Evolutionary conservation across 1,140 invertebrate genomes (phyloP).

Genomic region (Phymastichus coffea): DNA sequence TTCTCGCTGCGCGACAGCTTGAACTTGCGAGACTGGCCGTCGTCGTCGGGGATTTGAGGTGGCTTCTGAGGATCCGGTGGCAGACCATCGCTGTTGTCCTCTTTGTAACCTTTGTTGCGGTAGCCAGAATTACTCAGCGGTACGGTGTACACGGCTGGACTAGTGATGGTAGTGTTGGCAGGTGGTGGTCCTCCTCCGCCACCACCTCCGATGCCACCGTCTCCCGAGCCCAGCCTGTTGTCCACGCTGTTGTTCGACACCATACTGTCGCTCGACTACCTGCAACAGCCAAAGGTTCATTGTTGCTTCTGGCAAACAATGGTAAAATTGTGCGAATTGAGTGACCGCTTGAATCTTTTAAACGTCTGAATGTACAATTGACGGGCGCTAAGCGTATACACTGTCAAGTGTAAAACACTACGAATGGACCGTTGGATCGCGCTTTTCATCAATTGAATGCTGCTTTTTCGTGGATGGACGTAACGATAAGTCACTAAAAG

Average conservation of each 20-base stretch:
- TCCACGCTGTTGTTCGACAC: conserved; percentile 48
- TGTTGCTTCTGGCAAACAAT: no score
- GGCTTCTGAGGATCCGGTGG: conserved; percentile 57
- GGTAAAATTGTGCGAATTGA: no score
- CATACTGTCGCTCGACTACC: conserved; percentile 52
- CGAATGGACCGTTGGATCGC: no score
- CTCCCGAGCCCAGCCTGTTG: conserved; percentile 11
- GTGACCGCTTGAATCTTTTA: no score
- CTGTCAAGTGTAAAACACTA: no score
- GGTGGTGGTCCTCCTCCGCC: conserved; percentile 27
- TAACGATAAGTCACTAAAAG: no score
- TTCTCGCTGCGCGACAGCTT: conserved; percentile 76
- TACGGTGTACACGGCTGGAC: conserved; percentile 53
- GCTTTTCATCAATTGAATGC: no score
- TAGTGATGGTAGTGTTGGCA: conserved; percentile 18
- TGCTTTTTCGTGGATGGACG: no score
- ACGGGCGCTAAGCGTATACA: no score
- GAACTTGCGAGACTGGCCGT: conserved; percentile 70
- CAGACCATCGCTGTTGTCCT: conserved; percentile 60
- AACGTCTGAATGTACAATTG: no score
- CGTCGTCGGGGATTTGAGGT: conserved; percentile 65
- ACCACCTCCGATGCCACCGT: conserved; percentile 47
- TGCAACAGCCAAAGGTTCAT: conserved; percentile 28
- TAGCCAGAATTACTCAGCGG: conserved; percentile 62
- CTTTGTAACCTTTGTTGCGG: conserved; percentile 69